Conservation (phyloP, 23 tunicate genomes). For the Pegea sp. region DNA sequence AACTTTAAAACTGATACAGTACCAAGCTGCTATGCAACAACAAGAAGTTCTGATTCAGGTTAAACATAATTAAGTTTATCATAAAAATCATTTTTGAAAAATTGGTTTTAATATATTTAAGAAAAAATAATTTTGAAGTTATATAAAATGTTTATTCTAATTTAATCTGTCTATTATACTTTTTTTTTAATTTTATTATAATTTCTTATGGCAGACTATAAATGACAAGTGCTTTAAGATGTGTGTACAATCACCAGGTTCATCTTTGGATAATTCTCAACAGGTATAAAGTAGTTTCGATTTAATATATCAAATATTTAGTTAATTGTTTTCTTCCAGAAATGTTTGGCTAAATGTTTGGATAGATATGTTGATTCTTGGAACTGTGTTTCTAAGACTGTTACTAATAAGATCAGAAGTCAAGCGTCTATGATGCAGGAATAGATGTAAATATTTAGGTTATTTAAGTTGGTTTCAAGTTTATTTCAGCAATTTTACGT, state of each 20-base stretch:
- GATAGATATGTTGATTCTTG: conserved; percentile 79
- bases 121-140: too few species aligned
- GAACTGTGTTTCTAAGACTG: conserved; percentile 72
- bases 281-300: conserved; percentile 8
- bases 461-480: too few species aligned
- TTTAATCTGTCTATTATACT: too few species aligned
- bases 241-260: conserved; percentile 58
- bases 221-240: conserved; percentile 89
- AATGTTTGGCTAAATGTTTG: conserved; percentile 71
- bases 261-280: conserved; percentile 64
- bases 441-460: not conserved
- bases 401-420: conserved; percentile 65
- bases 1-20: conserved; percentile 38
- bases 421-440: conserved; percentile 54
- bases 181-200: too few species aligned
- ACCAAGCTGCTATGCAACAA: conserved; percentile 67
- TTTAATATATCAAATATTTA: not conserved
- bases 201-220: conserved; percentile 26
- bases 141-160: too few species aligned
- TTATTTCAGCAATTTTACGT: too few species aligned
- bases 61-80: too few species aligned
- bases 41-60: conserved; percentile 67
- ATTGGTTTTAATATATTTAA: too few species aligned
- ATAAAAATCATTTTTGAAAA: too few species aligned
- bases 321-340: conserved; percentile 6